Conservation (phyloP, 2,888 invertebrate species). For the Plutella xylostella region DNA sequence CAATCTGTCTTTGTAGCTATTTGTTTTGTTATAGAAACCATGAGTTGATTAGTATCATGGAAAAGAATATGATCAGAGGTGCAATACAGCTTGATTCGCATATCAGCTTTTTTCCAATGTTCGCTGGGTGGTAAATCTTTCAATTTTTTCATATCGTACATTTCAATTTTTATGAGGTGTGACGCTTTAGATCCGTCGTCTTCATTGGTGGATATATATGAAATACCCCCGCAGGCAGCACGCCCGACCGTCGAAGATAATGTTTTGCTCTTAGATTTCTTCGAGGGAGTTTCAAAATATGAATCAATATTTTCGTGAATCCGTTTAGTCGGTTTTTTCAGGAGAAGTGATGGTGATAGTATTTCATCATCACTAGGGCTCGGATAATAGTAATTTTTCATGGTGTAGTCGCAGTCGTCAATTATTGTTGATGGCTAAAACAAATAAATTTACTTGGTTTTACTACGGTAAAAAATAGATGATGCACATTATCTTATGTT, state of each 20-base stretch:
- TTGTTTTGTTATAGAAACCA: slow-evolving; percentile 3
- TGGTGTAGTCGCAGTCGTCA: too few relatives aligned
- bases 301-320: not conserved
- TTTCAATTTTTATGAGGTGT: slow-evolving; percentile 12
- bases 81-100: not conserved
- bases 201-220: slow-evolving; percentile 8
- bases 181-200: slow-evolving; percentile 6
- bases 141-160: slow-evolving; percentile 8
- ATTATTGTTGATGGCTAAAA: too few relatives aligned
- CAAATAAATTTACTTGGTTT: too few relatives aligned
- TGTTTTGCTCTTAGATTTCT: not conserved
- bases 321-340: too few relatives aligned
- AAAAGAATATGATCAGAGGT: not conserved
- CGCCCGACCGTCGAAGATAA: not conserved
- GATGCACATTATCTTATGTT: too few relatives aligned
- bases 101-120: slow-evolving; percentile 10
- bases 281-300: not conserved
- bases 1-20: not conserved
- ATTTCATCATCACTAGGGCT: not conserved
- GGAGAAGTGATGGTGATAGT: too few relatives aligned
- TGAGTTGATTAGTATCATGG: not conserved
- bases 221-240: not conserved
- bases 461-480: too few relatives aligned
- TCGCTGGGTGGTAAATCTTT: slow-evolving; percentile 2
- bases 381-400: not conserved